Conservation (phyloP, 2,888 invertebrate species). For the Melipona beecheii region DNA sequence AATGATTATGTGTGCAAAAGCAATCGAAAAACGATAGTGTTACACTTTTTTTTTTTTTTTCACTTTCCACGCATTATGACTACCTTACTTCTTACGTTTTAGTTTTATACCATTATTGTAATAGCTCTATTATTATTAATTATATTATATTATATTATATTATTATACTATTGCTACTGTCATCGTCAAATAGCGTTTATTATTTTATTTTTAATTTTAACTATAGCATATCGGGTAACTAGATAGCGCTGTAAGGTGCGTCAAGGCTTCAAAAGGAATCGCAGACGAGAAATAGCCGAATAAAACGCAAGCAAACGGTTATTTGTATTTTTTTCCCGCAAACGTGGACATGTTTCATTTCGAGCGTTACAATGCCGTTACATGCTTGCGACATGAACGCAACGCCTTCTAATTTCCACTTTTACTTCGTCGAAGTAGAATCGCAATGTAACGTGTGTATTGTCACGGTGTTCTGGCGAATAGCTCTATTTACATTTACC, state of each 20-base stretch:
- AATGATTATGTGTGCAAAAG: conserved; percentile 43
- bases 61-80: conserved; percentile 74
- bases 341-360: conserved; percentile 76
- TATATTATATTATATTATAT: conserved; percentile 48
- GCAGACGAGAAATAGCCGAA: conserved; percentile 56
- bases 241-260: conserved; percentile 74
- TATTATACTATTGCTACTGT: conserved; percentile 73
- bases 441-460: neutral
- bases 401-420: conserved; percentile 39
- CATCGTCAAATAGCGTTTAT: conserved; percentile 75
- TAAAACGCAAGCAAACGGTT: conserved; percentile 58
- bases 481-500: conserved; percentile 40
- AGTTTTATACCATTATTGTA: conserved; percentile 74
- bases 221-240: conserved; percentile 80
- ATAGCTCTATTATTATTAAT: conserved; percentile 58
- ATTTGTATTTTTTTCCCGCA: conserved; percentile 66
- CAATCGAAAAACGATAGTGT: conserved; percentile 58
- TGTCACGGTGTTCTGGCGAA: conserved; percentile 36
- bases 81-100: conserved; percentile 74
- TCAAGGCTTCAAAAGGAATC: conserved; percentile 71
- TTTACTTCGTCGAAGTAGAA: conserved; percentile 18
- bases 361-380: conserved; percentile 53
- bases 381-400: conserved; percentile 36
- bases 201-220: conserved; percentile 79
- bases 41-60: conserved; percentile 69